Base-by-base conservation (phyloP, 2,888 invertebrate genomes). In the Epistrophe grossulariae region DNA sequence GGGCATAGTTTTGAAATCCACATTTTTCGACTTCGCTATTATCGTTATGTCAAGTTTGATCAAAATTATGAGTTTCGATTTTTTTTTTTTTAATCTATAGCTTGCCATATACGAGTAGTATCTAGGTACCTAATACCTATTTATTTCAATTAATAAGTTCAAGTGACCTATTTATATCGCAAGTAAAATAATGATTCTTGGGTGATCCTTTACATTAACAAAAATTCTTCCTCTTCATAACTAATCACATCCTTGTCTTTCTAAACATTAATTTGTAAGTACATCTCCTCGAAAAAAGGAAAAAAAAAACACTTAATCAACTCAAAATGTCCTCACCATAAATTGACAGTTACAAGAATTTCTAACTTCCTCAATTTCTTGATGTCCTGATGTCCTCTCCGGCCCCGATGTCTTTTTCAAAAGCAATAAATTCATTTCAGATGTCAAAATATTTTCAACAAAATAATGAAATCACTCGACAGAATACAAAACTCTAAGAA, bases 391-490 rank as follows among this genome's bases (percentile, higher is more conserved):
- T 57, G n/a, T 59, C 35, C 64, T 70, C 38, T 24, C 68, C 17
- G 1, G 10, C 4, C 48, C 40, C 50, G 62, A 13, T 17, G 8
- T 15, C n/a, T 38, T 4, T 13, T 64, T 3, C 19, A 45, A 55
- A n/a, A 50, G 79, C 82, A 79, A 87, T 87, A 87, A 79, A 87
- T 87, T 83, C 57, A 87, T 83, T 83, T 64, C 52, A 83, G 45
- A 79, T 83, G 87, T 87, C 87, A 82, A 87, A 83, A 87, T 66
- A 87, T 83, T 87, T 64, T 43, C 28, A 45, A 55, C 17, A 76
- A 68, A 40, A 62, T 62, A 62, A 79, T 68, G 48, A 74, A 84
- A 50, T 76, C 50, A 73, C 40, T n/a, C 68, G 80, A 70, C 76
- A 57, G 40, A 48, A 17, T 78, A 78, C 57, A 77, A 80, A 80